Conservation (phyloP, 2,113 vertebrate genomes). For the Phycodurus eques region DNA sequence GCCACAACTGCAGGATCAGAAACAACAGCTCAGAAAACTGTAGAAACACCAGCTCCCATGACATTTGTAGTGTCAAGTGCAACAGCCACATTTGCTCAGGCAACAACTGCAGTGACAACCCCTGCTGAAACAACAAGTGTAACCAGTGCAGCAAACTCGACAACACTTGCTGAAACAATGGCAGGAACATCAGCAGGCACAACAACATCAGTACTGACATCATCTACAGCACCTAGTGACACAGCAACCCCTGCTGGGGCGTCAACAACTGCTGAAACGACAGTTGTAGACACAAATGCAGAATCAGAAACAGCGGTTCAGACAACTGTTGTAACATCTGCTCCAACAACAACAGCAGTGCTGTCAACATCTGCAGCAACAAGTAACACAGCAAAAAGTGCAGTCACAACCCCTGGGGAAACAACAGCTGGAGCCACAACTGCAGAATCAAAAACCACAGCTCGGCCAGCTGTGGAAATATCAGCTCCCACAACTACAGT, state of each 20-base stretch:
- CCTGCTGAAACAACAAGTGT: too few species aligned
- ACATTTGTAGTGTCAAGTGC: not conserved
- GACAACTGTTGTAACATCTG: not conserved
- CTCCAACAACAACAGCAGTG: not conserved
- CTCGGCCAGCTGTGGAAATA: not conserved
- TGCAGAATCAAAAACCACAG: not conserved
- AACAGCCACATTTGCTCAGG: not conserved
- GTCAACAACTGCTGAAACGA: not conserved
- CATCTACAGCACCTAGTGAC: not conserved
- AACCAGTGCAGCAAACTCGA: too few species aligned
- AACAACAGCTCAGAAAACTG: not conserved
- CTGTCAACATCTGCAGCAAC: not conserved
- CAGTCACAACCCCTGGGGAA: not conserved
- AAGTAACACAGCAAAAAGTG: not conserved
- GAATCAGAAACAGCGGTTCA: not conserved
- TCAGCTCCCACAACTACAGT: not conserved
- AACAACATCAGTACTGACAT: too few species aligned
- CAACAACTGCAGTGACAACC: not conserved
- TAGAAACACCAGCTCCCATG: not conserved
- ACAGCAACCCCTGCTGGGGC: not conserved
- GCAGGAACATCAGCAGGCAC: not conserved
- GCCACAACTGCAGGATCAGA: not conserved
- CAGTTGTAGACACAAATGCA: not conserved
- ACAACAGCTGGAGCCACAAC: not conserved
- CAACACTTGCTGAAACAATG: not conserved